These are phyloP conservation scores for Plectus sambesii DNA, from an alignment of 1,140 invertebrate genomes.

Conservation along the genomic window DNA sequence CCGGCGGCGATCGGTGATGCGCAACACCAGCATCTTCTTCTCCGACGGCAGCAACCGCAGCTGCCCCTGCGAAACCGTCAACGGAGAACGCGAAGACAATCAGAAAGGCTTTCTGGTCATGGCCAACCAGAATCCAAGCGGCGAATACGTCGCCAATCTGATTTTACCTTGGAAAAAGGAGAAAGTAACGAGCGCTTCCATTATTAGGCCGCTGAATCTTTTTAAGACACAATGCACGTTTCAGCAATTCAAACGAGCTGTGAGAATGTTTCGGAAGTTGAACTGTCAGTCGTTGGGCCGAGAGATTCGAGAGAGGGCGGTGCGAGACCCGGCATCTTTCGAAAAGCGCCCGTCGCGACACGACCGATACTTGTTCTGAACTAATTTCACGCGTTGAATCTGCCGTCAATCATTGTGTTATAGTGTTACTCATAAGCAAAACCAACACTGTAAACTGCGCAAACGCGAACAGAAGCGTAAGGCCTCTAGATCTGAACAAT, in stretches of 20 bases:
- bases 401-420: no score
- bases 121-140: slow-evolving; percentile 28
- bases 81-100: slow-evolving; percentile 9
- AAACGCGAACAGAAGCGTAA: no score
- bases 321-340: no score
- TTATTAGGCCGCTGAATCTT: not conserved
- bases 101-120: slow-evolving; percentile 30
- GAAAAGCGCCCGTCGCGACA: no score
- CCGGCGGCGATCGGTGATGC: slow-evolving; percentile 12
- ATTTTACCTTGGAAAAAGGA: slow-evolving; percentile 39
- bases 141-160: slow-evolving; percentile 28
- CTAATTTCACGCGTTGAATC: no score
- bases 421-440: no score
- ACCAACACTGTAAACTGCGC: no score
- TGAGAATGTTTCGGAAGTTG: slow-evolving; percentile 36
- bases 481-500: no score
- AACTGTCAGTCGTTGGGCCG: slow-evolving; percentile 41
- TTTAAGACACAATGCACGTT: slow-evolving; percentile 14
- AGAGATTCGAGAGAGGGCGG: slow-evolving; percentile 41
- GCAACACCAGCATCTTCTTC: slow-evolving; percentile 26
- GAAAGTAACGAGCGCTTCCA: slow-evolving; percentile 20
- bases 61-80: slow-evolving; percentile 7
- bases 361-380: no score
- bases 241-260: slow-evolving; percentile 41
- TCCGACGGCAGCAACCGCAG: slow-evolving; percentile 18